A percentile compares a stretch with the other conserved stretches of the same genome.
phyloP scores from a whole-genome alignment of 2,797 vertebrate genomes.

The Chiloscyllium punctatum region DNA sequence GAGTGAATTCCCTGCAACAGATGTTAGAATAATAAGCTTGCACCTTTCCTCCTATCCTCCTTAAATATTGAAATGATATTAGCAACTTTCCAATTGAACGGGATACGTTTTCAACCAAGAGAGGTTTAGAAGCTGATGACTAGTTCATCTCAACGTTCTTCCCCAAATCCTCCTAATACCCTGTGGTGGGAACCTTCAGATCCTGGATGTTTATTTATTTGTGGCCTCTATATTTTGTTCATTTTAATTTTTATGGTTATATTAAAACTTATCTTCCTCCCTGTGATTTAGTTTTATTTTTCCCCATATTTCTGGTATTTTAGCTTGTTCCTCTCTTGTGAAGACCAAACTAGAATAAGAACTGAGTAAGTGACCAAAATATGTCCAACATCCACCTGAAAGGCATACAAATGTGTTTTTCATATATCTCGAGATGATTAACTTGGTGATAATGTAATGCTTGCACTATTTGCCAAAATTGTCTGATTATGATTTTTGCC shows the following conservation, averaged over 20 bases:
- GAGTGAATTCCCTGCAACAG: no score
- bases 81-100: no score
- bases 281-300: background rate
- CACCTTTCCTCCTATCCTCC: no score
- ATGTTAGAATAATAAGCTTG: no score
- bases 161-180: no score
- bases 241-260: background rate
- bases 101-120: no score
- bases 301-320: background rate
- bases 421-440: background rate
- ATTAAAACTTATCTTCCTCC: background rate
- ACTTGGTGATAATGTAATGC: background rate
- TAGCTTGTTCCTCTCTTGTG: background rate
- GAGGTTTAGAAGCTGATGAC: no score
- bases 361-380: background rate
- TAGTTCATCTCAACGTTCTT: no score
- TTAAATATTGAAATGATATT: no score
- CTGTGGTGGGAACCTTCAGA: no score
- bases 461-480: background rate
- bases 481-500: background rate
- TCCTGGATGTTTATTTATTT: no score
- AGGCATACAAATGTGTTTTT: background rate
- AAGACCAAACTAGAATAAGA: background rate
- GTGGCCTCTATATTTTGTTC: background rate
- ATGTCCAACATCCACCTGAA: background rate